Base-by-base conservation (phyloP, 1,140 invertebrate genomes). In the Megalonaias nervosa region DNA sequence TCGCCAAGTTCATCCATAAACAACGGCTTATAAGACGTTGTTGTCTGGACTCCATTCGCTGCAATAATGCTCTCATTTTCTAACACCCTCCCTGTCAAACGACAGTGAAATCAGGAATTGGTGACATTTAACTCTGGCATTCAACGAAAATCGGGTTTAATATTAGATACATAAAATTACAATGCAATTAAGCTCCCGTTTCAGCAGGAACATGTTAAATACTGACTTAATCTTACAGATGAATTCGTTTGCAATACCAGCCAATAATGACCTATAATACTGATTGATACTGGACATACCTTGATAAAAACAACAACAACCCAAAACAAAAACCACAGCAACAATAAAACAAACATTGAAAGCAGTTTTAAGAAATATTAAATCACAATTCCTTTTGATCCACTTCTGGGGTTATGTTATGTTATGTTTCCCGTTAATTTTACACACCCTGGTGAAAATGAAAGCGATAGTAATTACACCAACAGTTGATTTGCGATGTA, bases 1-100 rank as follows among this genome's bases (percentile, higher is more conserved):
- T 81, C 66, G 23, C 74, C 69, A 3, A 81, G 58, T 57, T 71
- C 71, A 38, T 79, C 79, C 48, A 81, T 72, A 78, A 84, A 85
- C 15, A 80, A 60, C 0, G 82, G 80, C 62, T 73, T 61, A 61
- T 79, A 82, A 58, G 4, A 55, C 14, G 15, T 59, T 31, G 15
- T 67, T 55, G 68, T 23, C 6, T 38, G 19, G 9, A 59, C 56
- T 5, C 58, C 21, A 57, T 58, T 61, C 23, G 9, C 9, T 48
- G 81, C 80, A 19, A 83, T 59, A 17, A 83, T 73, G 58, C 75
- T 81, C 15, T 81, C 79, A 57, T 78, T 75, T 19, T n/a, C 71
- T 19, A 67, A 19, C 3, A 83, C 79, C 31, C 38, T 9, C 81
- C 81, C 81, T 83, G 65, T 23, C 57, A 71, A 38, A n/a, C 13